Base-by-base conservation (phyloP, 2,797 vertebrate genomes). In the Macropus fuliginosus region DNA sequence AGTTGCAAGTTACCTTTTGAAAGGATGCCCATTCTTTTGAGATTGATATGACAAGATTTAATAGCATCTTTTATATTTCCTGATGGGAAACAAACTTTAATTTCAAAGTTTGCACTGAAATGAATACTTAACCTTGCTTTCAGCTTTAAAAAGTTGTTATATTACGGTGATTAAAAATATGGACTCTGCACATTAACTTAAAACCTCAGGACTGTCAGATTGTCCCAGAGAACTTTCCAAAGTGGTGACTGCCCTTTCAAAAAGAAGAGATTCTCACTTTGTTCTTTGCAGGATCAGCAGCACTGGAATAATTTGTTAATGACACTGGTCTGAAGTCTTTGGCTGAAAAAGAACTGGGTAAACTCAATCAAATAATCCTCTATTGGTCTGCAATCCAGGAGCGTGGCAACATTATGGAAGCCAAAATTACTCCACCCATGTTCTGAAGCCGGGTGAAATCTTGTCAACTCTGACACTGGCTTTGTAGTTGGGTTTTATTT, bases 131-230 rank as follows among this genome's bases (percentile, higher is more conserved):
- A 18, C 21, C 92, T 96, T 95, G 81, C 34, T 93, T 92, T 94
- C 40, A 59, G 56, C 59, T 90, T 97, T 55, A 54, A 92, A 92
- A 21, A 94, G 28, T 93, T 55, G 46, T 97, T 93, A 62, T 92
- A 21, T n/a, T 91, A 56, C 93, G 1, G 55, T 54, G n/a, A 95
- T 81, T 81, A 94, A 95, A 87, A 92, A 95, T 81, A 0, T 54
- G 46, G 12, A 57, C 11, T 92, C 91, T 31, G 91, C n/a, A 46
- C 89, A 59, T 94, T 28, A 92, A 95, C 94, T 92, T 92, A 34
- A 13, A 2, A 24, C 46, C 34, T 16, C 46, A 18, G 66, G 55
- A 55, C 52, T 74, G 54, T 52, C 40, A 74, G 55, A 87, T 24
- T 93, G 55, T 46, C 29, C 27, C 81, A 55, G 74, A 87, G 74